Conservation (phyloP, 2,797 vertebrate genomes). For the Hydrolagus colliei region DNA sequence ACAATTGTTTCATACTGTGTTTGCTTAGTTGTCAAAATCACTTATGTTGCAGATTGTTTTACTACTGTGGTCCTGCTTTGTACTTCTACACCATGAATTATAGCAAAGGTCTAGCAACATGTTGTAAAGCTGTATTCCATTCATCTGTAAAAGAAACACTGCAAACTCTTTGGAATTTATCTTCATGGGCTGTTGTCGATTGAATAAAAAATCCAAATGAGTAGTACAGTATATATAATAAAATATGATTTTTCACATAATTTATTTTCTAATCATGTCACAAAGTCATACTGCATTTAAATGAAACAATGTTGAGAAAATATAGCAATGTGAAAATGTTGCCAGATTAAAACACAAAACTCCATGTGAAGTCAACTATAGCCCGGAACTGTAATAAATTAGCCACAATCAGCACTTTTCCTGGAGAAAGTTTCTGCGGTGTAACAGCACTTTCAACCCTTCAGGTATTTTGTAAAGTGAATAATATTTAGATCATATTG, state of each 20-base stretch:
- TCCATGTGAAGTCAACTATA: neutral
- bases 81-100: neutral
- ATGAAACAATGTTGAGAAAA: neutral
- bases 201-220: neutral
- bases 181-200: neutral
- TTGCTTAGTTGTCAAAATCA: neutral
- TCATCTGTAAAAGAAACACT: neutral
- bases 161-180: neutral
- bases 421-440: neutral
- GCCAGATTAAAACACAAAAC: neutral
- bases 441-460: neutral
- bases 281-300: neutral
- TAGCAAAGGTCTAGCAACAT: neutral
- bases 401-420: neutral
- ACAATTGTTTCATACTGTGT: neutral
- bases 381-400: neutral
- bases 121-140: neutral
- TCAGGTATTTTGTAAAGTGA: neutral
- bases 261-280: neutral
- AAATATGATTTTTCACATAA: neutral
- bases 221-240: neutral
- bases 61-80: neutral
- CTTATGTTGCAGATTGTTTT: neutral
- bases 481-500: neutral
- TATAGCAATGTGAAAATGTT: neutral